Percentiles rank a stretch among this genome's conserved stretches.
Evolutionary conservation across 1,140 invertebrate genomes (phyloP).

Genomic region (Rhopalosiphum padi): DNA sequence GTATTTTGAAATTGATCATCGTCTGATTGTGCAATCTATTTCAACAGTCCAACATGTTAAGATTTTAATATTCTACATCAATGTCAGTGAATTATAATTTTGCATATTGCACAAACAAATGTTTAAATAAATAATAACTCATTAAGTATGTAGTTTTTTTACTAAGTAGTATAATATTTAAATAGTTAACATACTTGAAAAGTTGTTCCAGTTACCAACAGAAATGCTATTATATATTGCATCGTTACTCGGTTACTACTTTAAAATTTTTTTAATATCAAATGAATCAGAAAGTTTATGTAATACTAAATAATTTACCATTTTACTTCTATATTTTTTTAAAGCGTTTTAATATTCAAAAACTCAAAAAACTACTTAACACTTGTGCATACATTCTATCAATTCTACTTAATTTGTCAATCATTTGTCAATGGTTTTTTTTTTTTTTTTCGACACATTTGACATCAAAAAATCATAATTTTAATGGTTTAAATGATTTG

Average conservation of each 20-base stretch:
- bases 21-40: not conserved
- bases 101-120: not conserved
- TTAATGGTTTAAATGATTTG: not conserved
- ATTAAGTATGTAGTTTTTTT: no score
- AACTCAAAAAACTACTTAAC: not conserved
- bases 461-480: not conserved
- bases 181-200: not conserved
- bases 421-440: not conserved
- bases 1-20: not conserved
- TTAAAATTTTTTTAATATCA: not conserved
- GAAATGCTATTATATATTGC: not conserved
- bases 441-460: not conserved
- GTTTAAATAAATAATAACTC: not conserved
- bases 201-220: not conserved
- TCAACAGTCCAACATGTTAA: not conserved
- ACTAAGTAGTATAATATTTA: not conserved
- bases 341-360: not conserved
- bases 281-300: not conserved
- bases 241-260: not conserved
- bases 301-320: not conserved
- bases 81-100: not conserved
- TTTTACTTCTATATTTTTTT: not conserved
- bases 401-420: not conserved
- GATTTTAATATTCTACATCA: not conserved
- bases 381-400: slow-evolving; percentile 4